These are phyloP conservation scores for Thripadectes ignobilis DNA, from an alignment of 2,797 vertebrate genomes.

Conservation along the genomic window DNA sequence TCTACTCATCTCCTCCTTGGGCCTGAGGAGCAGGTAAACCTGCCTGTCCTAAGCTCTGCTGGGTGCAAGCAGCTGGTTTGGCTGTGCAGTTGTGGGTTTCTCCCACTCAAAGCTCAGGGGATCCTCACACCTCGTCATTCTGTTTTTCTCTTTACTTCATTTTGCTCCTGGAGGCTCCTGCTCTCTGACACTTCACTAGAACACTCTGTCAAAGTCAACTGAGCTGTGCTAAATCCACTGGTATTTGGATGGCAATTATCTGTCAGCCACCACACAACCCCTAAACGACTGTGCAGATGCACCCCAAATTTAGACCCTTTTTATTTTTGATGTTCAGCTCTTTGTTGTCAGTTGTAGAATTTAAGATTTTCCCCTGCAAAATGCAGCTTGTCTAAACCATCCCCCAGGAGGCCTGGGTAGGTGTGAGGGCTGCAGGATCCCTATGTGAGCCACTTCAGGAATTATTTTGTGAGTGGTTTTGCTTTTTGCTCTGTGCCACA, in stretches of 20 bases:
- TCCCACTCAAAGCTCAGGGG: neutral
- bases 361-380: neutral
- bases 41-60: neutral
- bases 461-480: neutral
- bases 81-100: neutral
- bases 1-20: constrained; percentile 89
- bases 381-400: neutral
- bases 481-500: neutral
- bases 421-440: neutral
- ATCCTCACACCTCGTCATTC: neutral
- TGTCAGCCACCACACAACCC: neutral
- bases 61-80: neutral
- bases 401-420: neutral
- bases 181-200: neutral
- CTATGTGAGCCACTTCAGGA: neutral
- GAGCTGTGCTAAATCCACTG: neutral
- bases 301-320: neutral
- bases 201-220: neutral
- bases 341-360: neutral
- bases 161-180: neutral
- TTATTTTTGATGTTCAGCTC: neutral
- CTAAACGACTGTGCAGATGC: neutral
- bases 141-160: neutral
- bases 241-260: neutral
- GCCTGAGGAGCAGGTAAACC: constrained; percentile 91